These are phyloP conservation scores for Aphelinus certus DNA, from an alignment of 1,140 invertebrate species.

Conservation along the genomic window DNA sequence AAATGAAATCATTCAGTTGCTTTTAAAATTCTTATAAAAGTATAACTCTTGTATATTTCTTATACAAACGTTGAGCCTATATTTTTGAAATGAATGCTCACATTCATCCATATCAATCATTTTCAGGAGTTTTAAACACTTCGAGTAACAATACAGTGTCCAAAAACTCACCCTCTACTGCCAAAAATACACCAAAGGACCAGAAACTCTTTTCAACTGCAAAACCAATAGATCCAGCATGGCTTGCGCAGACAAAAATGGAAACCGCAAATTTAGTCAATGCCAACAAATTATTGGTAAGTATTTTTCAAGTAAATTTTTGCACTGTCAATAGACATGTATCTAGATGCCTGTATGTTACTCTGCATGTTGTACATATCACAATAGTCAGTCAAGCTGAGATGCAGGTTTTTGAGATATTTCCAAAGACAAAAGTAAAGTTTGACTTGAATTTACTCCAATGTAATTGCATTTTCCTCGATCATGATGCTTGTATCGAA, in stretches of 20 bases:
- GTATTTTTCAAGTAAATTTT: background rate
- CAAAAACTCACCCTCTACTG: constrained; percentile 58
- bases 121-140: constrained; percentile 54
- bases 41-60: constrained; percentile 14
- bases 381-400: too few species aligned
- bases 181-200: constrained; percentile 59
- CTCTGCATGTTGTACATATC: too few species aligned
- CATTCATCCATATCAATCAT: constrained; percentile 1
- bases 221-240: constrained; percentile 62
- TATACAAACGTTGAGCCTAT: too few species aligned
- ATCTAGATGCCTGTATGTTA: too few species aligned
- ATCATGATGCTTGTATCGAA: too few species aligned
- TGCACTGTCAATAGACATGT: too few species aligned
- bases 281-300: constrained; percentile 56
- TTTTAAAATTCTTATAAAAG: constrained; percentile 6
- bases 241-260: constrained; percentile 63
- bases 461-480: too few species aligned
- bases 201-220: constrained; percentile 59
- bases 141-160: constrained; percentile 50
- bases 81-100: too few species aligned
- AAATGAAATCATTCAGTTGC: constrained; percentile 18
- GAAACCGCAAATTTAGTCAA: constrained; percentile 62
- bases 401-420: too few species aligned
- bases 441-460: too few species aligned
- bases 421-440: too few species aligned